Conservation (phyloP, 2,797 vertebrate genomes). For the Rhabdophis nuchalis region DNA sequence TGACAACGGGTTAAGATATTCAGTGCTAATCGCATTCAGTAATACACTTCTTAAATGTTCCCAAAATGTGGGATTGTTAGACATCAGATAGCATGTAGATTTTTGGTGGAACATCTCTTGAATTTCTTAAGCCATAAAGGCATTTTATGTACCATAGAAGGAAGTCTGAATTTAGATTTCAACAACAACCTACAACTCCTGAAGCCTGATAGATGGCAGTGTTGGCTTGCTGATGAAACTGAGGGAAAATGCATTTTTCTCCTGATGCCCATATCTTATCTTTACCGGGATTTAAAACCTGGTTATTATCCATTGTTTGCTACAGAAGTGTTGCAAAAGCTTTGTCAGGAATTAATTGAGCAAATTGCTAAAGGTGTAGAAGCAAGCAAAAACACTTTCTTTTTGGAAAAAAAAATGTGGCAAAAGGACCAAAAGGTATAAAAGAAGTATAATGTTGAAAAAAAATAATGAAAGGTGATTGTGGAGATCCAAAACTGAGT, state of each 20-base stretch:
- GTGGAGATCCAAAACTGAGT: neutral
- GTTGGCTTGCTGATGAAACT: slow-evolving; percentile 60
- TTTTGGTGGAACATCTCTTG: neutral
- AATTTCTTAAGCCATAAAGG: neutral
- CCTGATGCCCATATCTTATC: neutral
- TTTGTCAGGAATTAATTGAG: slow-evolving; percentile 40
- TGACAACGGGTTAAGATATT: neutral
- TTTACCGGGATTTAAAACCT: slow-evolving; percentile 22
- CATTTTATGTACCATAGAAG: slow-evolving; percentile 11
- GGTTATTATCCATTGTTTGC: slow-evolving; percentile 38
- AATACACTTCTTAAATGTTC: neutral
- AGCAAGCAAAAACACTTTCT: neutral
- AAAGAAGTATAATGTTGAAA: neutral
- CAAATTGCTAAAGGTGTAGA: slow-evolving; percentile 26
- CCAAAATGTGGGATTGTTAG: neutral
- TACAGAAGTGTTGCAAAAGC: slow-evolving; percentile 25
- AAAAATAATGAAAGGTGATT: neutral
- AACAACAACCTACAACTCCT: slow-evolving; percentile 40
- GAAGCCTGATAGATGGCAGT: slow-evolving; percentile 67
- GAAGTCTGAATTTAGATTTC: neutral
- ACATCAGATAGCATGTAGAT: neutral
- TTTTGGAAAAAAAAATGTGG: neutral
- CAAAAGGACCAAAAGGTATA: neutral
- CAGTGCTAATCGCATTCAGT: neutral
- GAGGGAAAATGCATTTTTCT: neutral